Evolutionary conservation across 2,797 vertebrate species (phyloP), one percentile per base, ranked within the genome.

Genomic region (Prunella strophiata): DNA sequence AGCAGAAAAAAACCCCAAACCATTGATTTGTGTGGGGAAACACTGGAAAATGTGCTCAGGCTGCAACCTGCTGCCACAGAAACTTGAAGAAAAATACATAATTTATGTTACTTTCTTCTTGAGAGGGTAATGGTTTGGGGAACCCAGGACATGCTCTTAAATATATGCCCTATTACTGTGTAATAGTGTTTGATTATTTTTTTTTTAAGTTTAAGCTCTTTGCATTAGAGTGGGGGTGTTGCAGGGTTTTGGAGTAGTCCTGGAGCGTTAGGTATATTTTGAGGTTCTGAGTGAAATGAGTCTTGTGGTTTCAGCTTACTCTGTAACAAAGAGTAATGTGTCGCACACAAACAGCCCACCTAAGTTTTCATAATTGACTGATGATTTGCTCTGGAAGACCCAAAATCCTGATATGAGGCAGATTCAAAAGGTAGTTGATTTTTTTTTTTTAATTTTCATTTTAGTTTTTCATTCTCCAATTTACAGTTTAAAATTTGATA

Each of bases 221-320:
- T 8, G 5, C 75, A 19, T 51, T 84, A 34, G 47, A 89, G 11
- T 45, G 30, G 48, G 48, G 36, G 16, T 63, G 51, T 89, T 96
- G 70, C 70, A 59, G 36, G 23, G 17, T 21, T 72, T 75, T 91
- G 70, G 66, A 34, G 15, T 61, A 75, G 59, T 78, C 27, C 3
- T 85, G 29, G 86, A 92, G 51, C 1, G 0, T 43, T 93, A 73
- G 48, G 66, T 92, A 13, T 92, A 90, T 96, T 93, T 96, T 96
- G 94, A 93, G 83, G 76, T 93, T 96, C 82, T 47, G 88, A 93
- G 67, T 93, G 88, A 96, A 96, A 93, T 92, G 63, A 96, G 74
- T 94, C 79, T 84, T 91, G 88, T 67, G 91, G 92, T 96, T 97
- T 92, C 79, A 81, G 11, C 73, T 85, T 74, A 71, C 32, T 78